Percentiles rank a stretch among this genome's conserved stretches.
Conservation (phyloP, 2,888 invertebrate genomes). For the Maniola hyperantus region DNA sequence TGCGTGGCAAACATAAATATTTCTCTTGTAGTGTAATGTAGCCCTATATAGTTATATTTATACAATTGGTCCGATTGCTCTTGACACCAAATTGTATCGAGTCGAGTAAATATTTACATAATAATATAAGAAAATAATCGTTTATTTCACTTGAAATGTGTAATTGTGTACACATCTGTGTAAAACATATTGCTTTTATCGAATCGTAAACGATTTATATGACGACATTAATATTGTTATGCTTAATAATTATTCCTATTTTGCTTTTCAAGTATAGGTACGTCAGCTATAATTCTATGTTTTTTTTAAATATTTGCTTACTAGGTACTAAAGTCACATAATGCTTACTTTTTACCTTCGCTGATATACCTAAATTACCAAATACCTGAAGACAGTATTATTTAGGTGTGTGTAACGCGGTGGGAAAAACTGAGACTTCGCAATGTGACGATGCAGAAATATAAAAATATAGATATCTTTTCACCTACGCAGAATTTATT, state of each 20-base stretch:
- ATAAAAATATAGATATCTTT: too few relatives aligned
- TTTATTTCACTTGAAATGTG: neutral
- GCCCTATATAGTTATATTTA: constrained; percentile 22
- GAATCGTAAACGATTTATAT: neutral
- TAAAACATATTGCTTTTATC: constrained; percentile 3
- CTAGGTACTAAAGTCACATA: too few relatives aligned
- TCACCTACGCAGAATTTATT: too few relatives aligned
- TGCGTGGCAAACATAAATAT: neutral
- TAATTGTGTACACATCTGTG: constrained; percentile 8
- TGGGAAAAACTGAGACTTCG: too few relatives aligned
- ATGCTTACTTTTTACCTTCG: too few relatives aligned
- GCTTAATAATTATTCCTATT: neutral
- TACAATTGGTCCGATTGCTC: constrained; percentile 23
- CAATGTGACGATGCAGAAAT: too few relatives aligned
- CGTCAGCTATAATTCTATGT: neutral
- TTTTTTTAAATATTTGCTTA: too few relatives aligned
- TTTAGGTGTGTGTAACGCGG: too few relatives aligned
- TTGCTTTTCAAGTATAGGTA: neutral
- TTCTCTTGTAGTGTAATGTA: neutral
- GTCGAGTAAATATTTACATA: neutral
- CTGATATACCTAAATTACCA: too few relatives aligned
- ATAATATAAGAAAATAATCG: neutral
- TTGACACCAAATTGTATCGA: constrained; percentile 26
- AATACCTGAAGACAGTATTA: too few relatives aligned
- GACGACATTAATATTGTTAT: neutral